Evolutionary conservation across 2,113 vertebrate species (phyloP), one percentile per base, ranked within the genome.

Genomic region (Lepisosteus osseus): DNA sequence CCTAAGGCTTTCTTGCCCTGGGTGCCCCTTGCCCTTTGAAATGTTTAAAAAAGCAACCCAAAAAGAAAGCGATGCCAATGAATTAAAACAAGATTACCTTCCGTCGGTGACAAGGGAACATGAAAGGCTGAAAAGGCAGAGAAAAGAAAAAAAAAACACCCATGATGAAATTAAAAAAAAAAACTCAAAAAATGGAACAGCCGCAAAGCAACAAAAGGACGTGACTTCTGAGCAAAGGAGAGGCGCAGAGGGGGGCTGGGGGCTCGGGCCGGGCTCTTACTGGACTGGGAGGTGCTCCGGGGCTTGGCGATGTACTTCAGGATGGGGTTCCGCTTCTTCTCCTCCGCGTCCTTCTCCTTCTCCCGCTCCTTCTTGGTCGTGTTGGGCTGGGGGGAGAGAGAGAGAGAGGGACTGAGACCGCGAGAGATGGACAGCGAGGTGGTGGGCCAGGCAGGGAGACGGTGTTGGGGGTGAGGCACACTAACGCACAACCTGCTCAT

Each of bases 261-360:
- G 29, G 29, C 29, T 29, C 4, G 47, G 71, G 7, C 40, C 7
- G 65, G 15, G 11, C 61, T 61, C 90, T 96, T 90, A 98, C 96
- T 95, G 85, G 93, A 97, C 84, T 98, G 97, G 2, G 96, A 93
- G 0, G 92, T 86, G 83, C 82, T 86, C 70, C 86, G 90, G 47
- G 97, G 95, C 78, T 99, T 99, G 72, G 90, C 93, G 1, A 99
- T 97, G 85, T 98, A 98, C 76, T 95, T 97, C 73, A 99, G 90
- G 84, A 99, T 95, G 41, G 96, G 97, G 74, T 98, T 99, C 41
- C 94, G 86, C 75, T 91, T 95, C 87, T 89, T 94, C 74, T 98
- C 96, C 42, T 98, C 96, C 68, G 92, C 82, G 59, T 94, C 91
- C 66, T 86, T 90, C 1, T 90, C 87, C 67, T 91, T 92, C 0